phyloP scores from a whole-genome alignment of 2,888 invertebrate species.

The Apoda limacodes region DNA sequence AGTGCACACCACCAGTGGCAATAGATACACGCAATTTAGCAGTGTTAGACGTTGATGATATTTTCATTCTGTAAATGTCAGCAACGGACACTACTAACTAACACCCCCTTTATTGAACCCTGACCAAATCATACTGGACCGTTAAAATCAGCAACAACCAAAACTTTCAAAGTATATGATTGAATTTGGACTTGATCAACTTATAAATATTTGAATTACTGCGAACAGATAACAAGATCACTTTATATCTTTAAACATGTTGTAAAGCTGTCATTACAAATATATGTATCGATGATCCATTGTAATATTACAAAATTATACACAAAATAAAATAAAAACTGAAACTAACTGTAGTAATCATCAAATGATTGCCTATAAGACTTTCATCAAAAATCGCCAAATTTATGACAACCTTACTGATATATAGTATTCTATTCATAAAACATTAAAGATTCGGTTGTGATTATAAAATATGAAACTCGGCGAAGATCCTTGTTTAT shows the following conservation, averaged over 20 bases:
- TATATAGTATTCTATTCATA: constrained; percentile 18
- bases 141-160: constrained; percentile 44
- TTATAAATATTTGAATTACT: constrained; percentile 11
- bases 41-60: constrained; percentile 61
- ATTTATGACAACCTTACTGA: constrained; percentile 48
- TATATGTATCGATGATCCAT: constrained; percentile 6
- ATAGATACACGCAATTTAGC: constrained; percentile 42
- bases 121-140: constrained; percentile 35
- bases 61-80: constrained; percentile 59
- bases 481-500: constrained; percentile 38
- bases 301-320: constrained; percentile 1
- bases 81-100: constrained; percentile 63
- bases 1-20: constrained; percentile 56
- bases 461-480: constrained; percentile 35
- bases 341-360: no score
- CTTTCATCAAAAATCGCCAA: constrained; percentile 5
- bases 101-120: constrained; percentile 34
- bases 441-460: constrained; percentile 26
- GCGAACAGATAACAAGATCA: constrained; percentile 24
- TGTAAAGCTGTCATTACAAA: constrained; percentile 55
- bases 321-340: no score
- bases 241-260: constrained; percentile 46
- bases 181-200: constrained; percentile 30
- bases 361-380: no score
- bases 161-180: constrained; percentile 25